A percentile compares a stretch with the other conserved stretches of the same genome.
Evolutionary conservation across 1,140 invertebrate species (phyloP).

Genomic region (Tetranychus urticae): DNA sequence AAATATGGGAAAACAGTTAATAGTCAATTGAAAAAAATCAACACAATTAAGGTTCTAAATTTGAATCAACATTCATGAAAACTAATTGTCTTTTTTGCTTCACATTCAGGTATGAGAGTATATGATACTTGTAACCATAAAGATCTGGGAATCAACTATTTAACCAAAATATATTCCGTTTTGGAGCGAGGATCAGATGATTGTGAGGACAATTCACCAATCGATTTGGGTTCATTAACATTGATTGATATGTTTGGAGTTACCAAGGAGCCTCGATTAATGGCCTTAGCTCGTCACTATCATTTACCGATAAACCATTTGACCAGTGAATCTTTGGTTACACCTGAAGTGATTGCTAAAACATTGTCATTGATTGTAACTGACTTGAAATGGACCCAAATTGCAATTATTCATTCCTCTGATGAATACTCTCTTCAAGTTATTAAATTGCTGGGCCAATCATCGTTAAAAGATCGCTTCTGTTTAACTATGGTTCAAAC

Average conservation of each 20-base stretch:
- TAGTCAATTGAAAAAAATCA: too few relatives aligned
- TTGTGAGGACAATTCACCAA: background rate
- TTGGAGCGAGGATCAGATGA: background rate
- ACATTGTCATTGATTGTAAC: background rate
- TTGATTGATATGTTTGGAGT: background rate
- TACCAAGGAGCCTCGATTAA: background rate
- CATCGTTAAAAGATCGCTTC: background rate
- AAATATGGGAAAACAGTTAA: too few relatives aligned
- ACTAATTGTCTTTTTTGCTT: background rate
- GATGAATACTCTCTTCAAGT: background rate
- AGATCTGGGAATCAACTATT: background rate
- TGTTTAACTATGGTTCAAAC: background rate
- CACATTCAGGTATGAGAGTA: background rate
- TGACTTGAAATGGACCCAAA: background rate
- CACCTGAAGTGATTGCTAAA: background rate
- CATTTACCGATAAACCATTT: background rate
- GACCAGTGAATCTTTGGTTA: background rate
- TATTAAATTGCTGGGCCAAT: background rate
- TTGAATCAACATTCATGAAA: background rate
- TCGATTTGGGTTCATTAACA: background rate
- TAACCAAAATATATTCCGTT: background rate
- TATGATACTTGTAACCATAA: background rate
- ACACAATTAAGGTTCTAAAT: background rate
- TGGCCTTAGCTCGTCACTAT: background rate
- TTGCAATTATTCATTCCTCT: background rate